Evolutionary conservation across 2,888 invertebrate species (phyloP).

Genomic region (Sminthurinus aureus): DNA sequence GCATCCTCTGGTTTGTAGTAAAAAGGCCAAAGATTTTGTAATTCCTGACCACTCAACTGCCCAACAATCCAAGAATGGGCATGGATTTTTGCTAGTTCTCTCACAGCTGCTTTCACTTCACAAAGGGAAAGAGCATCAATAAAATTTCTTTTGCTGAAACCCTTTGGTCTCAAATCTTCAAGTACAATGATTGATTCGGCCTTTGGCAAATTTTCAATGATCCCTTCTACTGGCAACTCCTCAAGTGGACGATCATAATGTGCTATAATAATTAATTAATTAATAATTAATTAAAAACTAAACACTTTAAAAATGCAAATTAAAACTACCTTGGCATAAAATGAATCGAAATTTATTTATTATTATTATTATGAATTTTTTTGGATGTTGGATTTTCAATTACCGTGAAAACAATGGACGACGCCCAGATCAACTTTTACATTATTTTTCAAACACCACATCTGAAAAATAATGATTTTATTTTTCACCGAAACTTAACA

Average conservation of each 20-base stretch:
- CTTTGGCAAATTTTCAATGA: conserved; percentile 51
- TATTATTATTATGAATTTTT: too few species aligned
- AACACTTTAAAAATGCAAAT: too few species aligned
- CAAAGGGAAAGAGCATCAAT: conserved; percentile 55
- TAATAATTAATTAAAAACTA: too few species aligned
- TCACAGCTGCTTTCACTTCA: conserved; percentile 55
- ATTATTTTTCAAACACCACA: conserved; percentile 27
- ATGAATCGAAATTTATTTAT: too few species aligned
- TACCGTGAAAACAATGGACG: conserved; percentile 58
- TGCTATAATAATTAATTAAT: conserved; percentile 46
- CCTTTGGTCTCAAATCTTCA: conserved; percentile 59
- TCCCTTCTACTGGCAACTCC: conserved; percentile 43
- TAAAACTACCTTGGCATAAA: too few species aligned
- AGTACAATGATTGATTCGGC: conserved; percentile 61
- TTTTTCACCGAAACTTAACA: background rate
- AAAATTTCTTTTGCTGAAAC: conserved; percentile 57
- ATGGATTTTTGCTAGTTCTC: conserved; percentile 59
- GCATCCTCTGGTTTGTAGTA: conserved; percentile 42
- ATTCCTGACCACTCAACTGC: conserved; percentile 16
- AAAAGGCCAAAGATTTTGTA: conserved; percentile 17
- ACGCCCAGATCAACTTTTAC: conserved; percentile 40
- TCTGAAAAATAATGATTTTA: background rate
- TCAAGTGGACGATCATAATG: conserved; percentile 53
- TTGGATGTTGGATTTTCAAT: too few species aligned
- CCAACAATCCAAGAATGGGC: conserved; percentile 57